Conservation (phyloP, 2,797 vertebrate genomes). For the Melanotaenia nigrans region DNA sequence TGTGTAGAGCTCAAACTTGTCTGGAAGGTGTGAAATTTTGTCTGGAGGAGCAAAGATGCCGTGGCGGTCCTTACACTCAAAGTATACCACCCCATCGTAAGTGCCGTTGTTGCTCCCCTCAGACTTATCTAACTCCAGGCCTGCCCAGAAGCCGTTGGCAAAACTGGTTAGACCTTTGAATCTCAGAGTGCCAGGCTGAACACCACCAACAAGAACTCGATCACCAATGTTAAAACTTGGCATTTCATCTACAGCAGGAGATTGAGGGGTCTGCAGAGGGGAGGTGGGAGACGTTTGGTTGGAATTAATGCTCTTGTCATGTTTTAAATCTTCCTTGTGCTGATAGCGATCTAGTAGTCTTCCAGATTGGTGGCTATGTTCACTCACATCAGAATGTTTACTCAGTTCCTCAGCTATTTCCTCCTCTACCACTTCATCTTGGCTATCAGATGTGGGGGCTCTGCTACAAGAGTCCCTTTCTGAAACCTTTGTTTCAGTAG, state of each 20-base stretch:
- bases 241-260: conserved; percentile 81
- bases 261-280: conserved; percentile 37
- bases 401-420: conserved; percentile 89
- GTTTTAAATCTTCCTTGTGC: conserved; percentile 73
- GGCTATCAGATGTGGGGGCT: conserved; percentile 72
- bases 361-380: conserved; percentile 74
- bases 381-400: conserved; percentile 76
- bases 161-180: conserved; percentile 95
- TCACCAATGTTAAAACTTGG: conserved; percentile 88
- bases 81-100: conserved; percentile 90
- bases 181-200: conserved; percentile 92
- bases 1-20: conserved; percentile 74
- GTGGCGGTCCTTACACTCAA: conserved; percentile 88
- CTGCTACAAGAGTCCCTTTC: conserved; percentile 42
- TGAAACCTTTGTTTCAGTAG: conserved; percentile 36
- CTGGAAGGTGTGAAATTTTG: conserved; percentile 88
- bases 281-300: conserved; percentile 62
- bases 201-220: conserved; percentile 90
- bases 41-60: conserved; percentile 96
- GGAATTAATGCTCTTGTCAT: conserved; percentile 54
- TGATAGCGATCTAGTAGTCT: conserved; percentile 82
- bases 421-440: conserved; percentile 78
- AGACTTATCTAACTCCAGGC: conserved; percentile 93
- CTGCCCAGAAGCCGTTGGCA: conserved; percentile 96
- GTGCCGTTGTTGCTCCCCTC: conserved; percentile 96